Base-by-base conservation (phyloP, 2,888 invertebrate species). In the Eristalis tenax region DNA sequence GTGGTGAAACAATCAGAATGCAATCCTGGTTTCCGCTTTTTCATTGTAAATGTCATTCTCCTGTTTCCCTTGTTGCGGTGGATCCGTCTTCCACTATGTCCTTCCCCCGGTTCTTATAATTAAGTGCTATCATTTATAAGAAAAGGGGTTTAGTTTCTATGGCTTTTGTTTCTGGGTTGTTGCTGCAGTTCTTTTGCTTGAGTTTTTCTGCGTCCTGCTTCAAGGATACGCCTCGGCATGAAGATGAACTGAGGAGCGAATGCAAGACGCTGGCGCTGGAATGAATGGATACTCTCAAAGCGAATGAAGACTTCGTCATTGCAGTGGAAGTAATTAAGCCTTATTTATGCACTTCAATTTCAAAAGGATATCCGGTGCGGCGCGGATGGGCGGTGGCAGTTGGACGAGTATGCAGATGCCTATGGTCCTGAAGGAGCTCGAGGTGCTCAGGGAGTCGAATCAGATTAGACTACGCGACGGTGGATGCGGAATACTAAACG, bases 241-340 rank as follows among this genome's bases (percentile, higher is more conserved):
- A 32, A 59, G 56, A 71, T 26, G 38, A 26, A 68, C 56, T 28
- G 59, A 65, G 23, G 23, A 50, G 69, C 26, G 38, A 26, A 68
- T 38, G 32, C 43, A 70, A 32, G 23, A 50, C 74, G 66, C 65
- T 59, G 26, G 74, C 22, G 65, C 71, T 38, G 65, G 68, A 50
- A 71, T 76, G 76, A 66, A 83, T 83, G 69, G 63, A 78, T 78
- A 83, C 38, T 22, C 63, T 84, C 81, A 74, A 78, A 74, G 77
- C 85, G 59, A 76, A 63, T 40, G 65, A 75, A 83, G 80, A 69
- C 73, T 87, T 40, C 73, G 79, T 76, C 87, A 83, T 83, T 87
- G 87, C 87, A 87, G 87, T 87, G 87, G 80, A 83, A 87, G 87
- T 83, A 87, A 87, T 87, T 87, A 87, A 83, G 87, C 68, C 69